phyloP scores from a whole-genome alignment of 2,888 invertebrate genomes.

The Thecocarcelia acutangulata region DNA sequence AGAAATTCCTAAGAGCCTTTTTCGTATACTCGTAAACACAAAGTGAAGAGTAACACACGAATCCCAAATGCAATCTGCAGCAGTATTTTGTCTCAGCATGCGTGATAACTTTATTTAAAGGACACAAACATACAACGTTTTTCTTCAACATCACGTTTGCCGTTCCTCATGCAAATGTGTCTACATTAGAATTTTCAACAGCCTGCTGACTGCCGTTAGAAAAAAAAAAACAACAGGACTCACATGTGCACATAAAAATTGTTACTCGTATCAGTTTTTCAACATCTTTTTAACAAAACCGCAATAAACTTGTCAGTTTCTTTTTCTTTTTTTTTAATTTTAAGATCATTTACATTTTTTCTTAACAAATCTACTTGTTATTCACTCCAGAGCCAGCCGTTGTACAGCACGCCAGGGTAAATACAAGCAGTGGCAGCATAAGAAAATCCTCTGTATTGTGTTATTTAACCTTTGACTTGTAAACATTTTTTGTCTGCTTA shows the following conservation, averaged over 20 bases:
- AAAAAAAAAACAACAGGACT: constrained; percentile 12
- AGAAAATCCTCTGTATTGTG: constrained; percentile 59
- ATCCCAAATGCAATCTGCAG: constrained; percentile 68
- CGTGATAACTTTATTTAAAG: constrained; percentile 55
- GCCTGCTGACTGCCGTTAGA: constrained; percentile 62
- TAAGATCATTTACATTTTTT: constrained; percentile 55
- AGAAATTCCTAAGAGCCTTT: constrained; percentile 21
- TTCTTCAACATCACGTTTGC: constrained; percentile 15
- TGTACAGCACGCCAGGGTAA: constrained; percentile 35
- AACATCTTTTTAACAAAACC: constrained; percentile 70
- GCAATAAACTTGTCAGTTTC: constrained; percentile 73
- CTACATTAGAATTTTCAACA: constrained; percentile 80
- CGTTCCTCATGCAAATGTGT: constrained; percentile 71
- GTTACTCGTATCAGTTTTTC: constrained; percentile 49
- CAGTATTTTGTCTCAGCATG: constrained; percentile 62
- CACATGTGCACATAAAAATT: constrained; percentile 57
- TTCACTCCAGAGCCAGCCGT: constrained; percentile 58
- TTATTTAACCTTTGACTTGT: constrained; percentile 73
- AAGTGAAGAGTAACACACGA: constrained; percentile 38
- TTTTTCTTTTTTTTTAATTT: constrained; percentile 68
- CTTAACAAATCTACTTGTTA: constrained; percentile 64
- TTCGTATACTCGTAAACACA: not conserved
- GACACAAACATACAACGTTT: constrained; percentile 43
- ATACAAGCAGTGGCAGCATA: constrained; percentile 10
- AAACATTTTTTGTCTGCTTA: constrained; percentile 33